Evolutionary conservation across 2,888 invertebrate species (phyloP), one percentile per base, ranked within the genome.

Genomic region (Pegoplata infirma): DNA sequence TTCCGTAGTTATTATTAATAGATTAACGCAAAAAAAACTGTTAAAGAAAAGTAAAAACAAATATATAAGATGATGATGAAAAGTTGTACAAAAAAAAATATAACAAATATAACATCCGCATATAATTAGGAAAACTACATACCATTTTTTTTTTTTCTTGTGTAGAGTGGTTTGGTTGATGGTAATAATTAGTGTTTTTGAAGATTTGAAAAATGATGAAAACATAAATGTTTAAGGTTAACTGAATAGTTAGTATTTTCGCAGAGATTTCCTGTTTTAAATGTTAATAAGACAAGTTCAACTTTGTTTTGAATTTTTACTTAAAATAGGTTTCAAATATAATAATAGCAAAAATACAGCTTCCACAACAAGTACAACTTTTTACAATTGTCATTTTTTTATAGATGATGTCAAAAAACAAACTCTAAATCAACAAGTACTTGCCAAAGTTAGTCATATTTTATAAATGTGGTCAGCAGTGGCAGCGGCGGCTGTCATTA

Each of bases 1-100:
- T 76, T 76, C 71, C 71, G 75, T 40, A 56, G 47, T 47, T 66
- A 66, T 64, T 66, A 53, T 69, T 64, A 40, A 36, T 36, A 23
- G 28, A 46, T 68, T 40, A 36, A 59, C 19, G 32, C 40, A 67
- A 49, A 49, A 40, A 40, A 40, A 40, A 40, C 10, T 12, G 10
- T 12, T 12, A 2, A 40, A n/a, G 2, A 40, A 40, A 40, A 40
- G 36, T n/a, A 40, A 12, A 40, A 40, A 40, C 36, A 3, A 40
- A 40, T n/a, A n/a, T n/a, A 2, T 40, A 40, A n/a, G 36, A 3
- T 40, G 36, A 40, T n/a, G 36, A 53, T 51, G 59, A 25, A 36
- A 40, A 58, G 5, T 6, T 51, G 14, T 21, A 36, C n/a, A 19
- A 47, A n/a, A n/a, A n/a, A n/a, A n/a, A 49, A 23, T 36, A 23